These are phyloP conservation scores for Euphysa ruthae DNA, from an alignment of 30 jellyfish, hydroid and myxozoan genomes.

Conservation along the genomic window DNA sequence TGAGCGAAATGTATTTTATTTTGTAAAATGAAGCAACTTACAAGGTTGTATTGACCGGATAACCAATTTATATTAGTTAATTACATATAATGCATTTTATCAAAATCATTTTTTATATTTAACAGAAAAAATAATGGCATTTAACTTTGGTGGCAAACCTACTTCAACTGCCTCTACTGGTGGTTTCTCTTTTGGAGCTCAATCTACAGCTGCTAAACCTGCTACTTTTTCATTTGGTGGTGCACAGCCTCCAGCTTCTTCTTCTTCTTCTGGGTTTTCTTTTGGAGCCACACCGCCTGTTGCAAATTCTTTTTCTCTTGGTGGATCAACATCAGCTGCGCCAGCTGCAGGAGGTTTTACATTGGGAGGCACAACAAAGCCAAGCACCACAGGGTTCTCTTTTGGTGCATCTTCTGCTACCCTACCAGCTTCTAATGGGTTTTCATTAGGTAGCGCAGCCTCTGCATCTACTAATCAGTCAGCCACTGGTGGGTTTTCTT, in stretches of 20 bases:
- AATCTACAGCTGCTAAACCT: neutral
- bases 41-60: too few relatives aligned
- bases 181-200: constrained; percentile 20
- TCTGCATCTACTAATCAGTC: neutral
- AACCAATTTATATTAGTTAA: too few relatives aligned
- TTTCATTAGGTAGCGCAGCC: neutral
- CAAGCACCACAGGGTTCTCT: neutral
- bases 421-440: neutral
- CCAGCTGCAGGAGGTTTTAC: constrained; percentile 18
- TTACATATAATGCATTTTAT: too few relatives aligned
- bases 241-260: neutral
- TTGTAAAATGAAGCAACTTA: too few relatives aligned
- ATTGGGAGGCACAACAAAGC: neutral
- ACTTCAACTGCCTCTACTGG: constrained; percentile 12
- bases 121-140: neutral
- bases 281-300: neutral
- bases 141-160: neutral
- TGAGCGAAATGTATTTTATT: too few relatives aligned
- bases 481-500: neutral
- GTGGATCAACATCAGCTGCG: neutral
- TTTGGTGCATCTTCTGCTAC: constrained; percentile 5
- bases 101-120: too few relatives aligned
- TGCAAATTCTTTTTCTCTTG: neutral
- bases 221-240: neutral
- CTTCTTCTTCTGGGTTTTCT: constrained; percentile 12